Base-by-base conservation (phyloP, 2,888 invertebrate genomes). In the Protodeltote pygarga region DNA sequence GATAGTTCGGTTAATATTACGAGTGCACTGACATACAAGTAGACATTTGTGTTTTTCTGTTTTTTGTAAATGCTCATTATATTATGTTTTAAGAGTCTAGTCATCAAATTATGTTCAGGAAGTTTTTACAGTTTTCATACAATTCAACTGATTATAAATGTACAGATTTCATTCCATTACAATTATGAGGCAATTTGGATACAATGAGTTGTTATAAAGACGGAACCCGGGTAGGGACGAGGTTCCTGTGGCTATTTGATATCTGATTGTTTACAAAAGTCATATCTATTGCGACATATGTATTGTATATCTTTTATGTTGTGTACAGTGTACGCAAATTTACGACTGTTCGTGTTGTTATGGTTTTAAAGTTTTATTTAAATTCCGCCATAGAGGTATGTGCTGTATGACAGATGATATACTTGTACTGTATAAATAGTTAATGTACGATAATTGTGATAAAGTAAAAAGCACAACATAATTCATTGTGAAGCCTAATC, bases 31-130 rank as follows among this genome's bases (percentile, higher is more conserved):
- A 53, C 44, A 60, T 67, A 65, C 62, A 58, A 69, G 60, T 81
- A 78, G 77, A 69, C 73, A 75, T 72, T 67, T 71, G 73, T 71
- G 73, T 78, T 76, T 77, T 76, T 80, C 83, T 85, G 73, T 87
- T 87, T n/a, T n/a, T 86, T 89, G 80, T 89, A 87, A 91, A 91
- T 91, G 91, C 91, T 91, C 91, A 91, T 88, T 86, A 85, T 86
- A 79, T 84, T 89, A 87, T 77, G 81, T 88, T 89, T 85, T 89
- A 90, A 89, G 88, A 89, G 87, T 91, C 91, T 91, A 91, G 91
- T 91, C 91, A 91, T 84, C 86, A 82, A 83, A 83, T 85, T 87
- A 84, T 83, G 82, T 84, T 83, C 84, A 84, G 83, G 78, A 75
- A 75, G 77, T 81, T 83, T 77, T 69, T 75, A 77, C 73, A 74